Evolutionary conservation across 30 jellyfish, hydroid and myxozoan species (phyloP), one percentile per base, ranked within the genome.

Genomic region (Pseudorhiza aurosa): DNA sequence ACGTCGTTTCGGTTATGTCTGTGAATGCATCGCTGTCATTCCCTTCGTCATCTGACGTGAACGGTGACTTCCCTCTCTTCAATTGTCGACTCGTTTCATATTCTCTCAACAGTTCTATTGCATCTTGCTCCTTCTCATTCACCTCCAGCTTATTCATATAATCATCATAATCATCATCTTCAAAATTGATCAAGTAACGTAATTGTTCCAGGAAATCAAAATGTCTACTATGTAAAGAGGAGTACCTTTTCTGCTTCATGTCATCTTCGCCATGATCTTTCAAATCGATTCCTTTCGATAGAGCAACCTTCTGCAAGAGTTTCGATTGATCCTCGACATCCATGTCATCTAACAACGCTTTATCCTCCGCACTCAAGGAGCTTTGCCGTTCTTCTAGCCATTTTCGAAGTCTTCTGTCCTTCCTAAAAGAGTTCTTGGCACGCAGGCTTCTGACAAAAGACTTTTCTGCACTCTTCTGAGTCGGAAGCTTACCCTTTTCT

Each of bases 11-110:
- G 15, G 95, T 84, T 27, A 84, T 84, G 45, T 84, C 95, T n/a
- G 87, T 84, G 36, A 84, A 84, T 3, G 86, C 95, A 72, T 84
- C 95, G 29, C 95, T 84, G 35, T 55, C 84, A n/a, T 80, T 80
- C n/a, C 91, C 91, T 37, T 84, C 95, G 33, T 72, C 95, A 19
- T 84, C 95, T 43, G 95, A 84, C 47, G 88, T 72, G 37, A 58
- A 10, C 3, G 86, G 88, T 24, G 87, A 72, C 49, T 39, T 68
- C 43, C 88, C 86, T 43, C 39, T 84, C 39, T 65, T 59, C 70
- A 72, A 37, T 62, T 58, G 88, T 29, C 88, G 42, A 32, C 60
- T 45, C 45, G 21, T 8, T 46, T 72, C 88, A 39, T 84, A 84
- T 49, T 84, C 87, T 49, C 55, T 64, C 49, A 84, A 64, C 7